Percentiles rank a stretch among this genome's conserved stretches.
phyloP scores from a whole-genome alignment of 2,113 vertebrate genomes.

The Trogon melanurus region DNA sequence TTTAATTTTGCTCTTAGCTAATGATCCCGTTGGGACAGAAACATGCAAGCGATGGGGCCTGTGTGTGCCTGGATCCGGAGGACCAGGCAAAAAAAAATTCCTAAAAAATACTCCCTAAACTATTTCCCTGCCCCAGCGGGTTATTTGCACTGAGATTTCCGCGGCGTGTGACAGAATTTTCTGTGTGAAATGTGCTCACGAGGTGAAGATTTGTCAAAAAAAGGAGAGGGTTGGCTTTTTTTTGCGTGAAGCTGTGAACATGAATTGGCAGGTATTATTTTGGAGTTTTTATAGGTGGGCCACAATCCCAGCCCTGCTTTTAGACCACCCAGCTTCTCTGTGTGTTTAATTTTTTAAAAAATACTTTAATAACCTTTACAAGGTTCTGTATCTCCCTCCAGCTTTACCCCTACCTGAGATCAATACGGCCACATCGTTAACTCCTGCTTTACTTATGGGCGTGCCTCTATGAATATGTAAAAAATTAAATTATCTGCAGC shows the following conservation, averaged over 20 bases:
- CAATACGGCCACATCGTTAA: constrained; percentile 1
- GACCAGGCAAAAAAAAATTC: not conserved
- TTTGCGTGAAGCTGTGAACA: not conserved
- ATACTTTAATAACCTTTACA: not conserved
- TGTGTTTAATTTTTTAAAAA: not conserved
- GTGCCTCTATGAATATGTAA: not conserved
- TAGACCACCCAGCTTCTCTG: constrained; percentile 57
- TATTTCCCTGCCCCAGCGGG: not conserved
- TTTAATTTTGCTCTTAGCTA: not conserved
- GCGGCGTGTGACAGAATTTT: accelerated
- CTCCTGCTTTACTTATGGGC: not conserved
- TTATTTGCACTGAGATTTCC: not conserved
- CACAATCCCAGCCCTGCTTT: not conserved
- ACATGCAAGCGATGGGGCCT: accelerated
- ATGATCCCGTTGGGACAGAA: not conserved
- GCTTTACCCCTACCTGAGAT: not conserved
- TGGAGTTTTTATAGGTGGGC: not conserved
- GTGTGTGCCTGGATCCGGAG: not conserved
- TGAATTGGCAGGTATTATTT: not conserved
- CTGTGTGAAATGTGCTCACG: accelerated
- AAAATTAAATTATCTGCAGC: not conserved
- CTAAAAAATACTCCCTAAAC: not conserved
- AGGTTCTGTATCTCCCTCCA: constrained; percentile 27
- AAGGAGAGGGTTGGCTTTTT: not conserved
- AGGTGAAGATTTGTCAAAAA: not conserved